Evolutionary conservation across 2,797 vertebrate genomes (phyloP), one percentile per base, ranked within the genome.

Genomic region (Agapornis canus): DNA sequence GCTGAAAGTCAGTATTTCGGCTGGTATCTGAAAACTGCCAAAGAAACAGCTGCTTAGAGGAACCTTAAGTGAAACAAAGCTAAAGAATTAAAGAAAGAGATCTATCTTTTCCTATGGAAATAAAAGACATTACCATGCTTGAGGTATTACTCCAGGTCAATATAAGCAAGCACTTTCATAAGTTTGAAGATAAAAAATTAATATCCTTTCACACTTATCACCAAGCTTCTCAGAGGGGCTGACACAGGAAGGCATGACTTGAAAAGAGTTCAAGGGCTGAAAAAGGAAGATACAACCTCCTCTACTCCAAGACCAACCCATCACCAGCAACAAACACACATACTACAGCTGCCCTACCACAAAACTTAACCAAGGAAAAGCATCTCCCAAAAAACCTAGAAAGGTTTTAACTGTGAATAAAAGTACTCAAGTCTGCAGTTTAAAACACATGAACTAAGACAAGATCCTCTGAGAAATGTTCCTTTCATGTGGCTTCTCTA

Each of bases 401-500:
- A 76, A 1, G 0, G 15, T 66, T 94, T 92, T 66, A 73, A 81
- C 29, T 47, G 22, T 21, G n/a, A 70, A 73, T 68, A 89, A 69
- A 94, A 72, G 39, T 27, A 78, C 42, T 70, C 3, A 2, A 47
- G 61, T 71, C 64, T 59, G 72, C 77, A 89, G 60, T 89, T 82
- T 89, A 47, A 80, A 71, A 80, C 6, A 47, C 32, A 64, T 2
- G 7, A 78, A 65, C 59, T 83, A 4, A 0, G 66, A 93, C 80
- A 23, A 68, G 51, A 85, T 42, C 39, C 31, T 66, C 80, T 42
- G 35, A 88, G 54, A 82, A 89, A 72, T 1, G 1, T 25, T 79
- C 57, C 59, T 82, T 76, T 95, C 66, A 75, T 96, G 87, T 87
- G 91, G 92, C 87, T 94, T 95, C 69, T 90, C 64, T 80, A 87